Percentiles rank a stretch among this genome's conserved stretches.
phyloP scores from a whole-genome alignment of 1,140 invertebrate genomes.

The Chironomus tepperi region DNA sequence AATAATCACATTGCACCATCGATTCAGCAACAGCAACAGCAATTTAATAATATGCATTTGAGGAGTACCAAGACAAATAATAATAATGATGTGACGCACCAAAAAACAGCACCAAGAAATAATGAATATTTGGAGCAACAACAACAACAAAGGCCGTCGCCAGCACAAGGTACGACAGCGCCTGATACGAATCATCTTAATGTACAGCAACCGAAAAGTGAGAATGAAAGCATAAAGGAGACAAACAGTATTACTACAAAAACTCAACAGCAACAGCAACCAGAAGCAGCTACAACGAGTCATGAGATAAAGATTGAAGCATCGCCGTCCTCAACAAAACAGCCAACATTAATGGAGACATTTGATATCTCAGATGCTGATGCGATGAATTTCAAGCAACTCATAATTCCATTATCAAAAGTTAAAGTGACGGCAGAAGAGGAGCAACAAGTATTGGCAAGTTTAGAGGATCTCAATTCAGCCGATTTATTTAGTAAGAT shows the following conservation, averaged over 20 bases:
- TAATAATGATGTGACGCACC: conserved; percentile 12
- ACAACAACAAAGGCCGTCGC: conserved; percentile 42
- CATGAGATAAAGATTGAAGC: not conserved
- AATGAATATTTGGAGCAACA: conserved; percentile 30
- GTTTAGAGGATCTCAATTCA: not conserved
- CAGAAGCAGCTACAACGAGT: conserved; percentile 9
- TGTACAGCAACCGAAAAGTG: conserved; percentile 45
- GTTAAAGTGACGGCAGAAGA: not conserved
- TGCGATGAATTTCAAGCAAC: not conserved
- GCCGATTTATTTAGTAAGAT: not conserved
- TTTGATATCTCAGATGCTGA: conserved; percentile 11
- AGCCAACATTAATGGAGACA: not conserved
- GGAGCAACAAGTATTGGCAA: not conserved
- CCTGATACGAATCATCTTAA: conserved; percentile 34
- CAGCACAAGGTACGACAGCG: conserved; percentile 47
- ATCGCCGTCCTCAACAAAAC: not conserved
- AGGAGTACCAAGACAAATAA: conserved; percentile 4
- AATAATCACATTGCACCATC: not conserved
- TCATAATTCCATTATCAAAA: not conserved
- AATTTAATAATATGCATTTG: conserved; percentile 16
- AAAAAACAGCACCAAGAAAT: conserved; percentile 26
- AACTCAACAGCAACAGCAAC: not conserved
- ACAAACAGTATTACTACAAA: conserved; percentile 43
- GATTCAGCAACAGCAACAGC: conserved; percentile 27
- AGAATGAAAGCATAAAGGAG: conserved; percentile 35